Percentiles rank a stretch among this genome's conserved stretches.
Evolutionary conservation across 92 coral and sea anemone genomes (phyloP).

Genomic region (Phymanthus crucifer): DNA sequence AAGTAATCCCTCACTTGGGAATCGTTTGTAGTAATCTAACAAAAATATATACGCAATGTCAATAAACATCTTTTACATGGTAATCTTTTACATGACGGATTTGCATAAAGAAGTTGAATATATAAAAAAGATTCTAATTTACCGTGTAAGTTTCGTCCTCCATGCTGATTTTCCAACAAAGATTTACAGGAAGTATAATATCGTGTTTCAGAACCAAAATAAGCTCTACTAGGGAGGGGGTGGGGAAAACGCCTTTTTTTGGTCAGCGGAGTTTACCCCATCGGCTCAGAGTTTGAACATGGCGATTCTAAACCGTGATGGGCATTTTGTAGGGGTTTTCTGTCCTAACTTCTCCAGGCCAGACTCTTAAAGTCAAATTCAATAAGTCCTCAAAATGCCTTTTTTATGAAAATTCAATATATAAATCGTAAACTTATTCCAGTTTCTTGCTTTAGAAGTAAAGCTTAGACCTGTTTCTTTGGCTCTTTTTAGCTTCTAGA

Average conservation of each 20-base stretch:
- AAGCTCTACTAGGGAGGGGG: background rate
- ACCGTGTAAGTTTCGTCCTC: background rate
- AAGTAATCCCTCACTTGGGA: background rate
- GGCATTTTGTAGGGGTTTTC: background rate
- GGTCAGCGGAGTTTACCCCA: background rate
- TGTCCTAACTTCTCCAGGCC: background rate
- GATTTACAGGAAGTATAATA: background rate
- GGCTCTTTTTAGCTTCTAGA: too few relatives aligned
- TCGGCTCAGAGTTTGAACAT: background rate
- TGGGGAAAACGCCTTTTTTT: background rate
- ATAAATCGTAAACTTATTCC: background rate
- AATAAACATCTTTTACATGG: background rate
- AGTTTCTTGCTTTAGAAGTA: background rate
- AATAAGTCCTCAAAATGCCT: background rate
- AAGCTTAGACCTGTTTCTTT: too few relatives aligned
- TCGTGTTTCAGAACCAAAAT: background rate
- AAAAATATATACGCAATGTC: background rate
- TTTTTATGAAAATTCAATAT: too few relatives aligned
- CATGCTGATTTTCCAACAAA: background rate
- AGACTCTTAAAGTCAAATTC: background rate
- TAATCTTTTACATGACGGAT: too few relatives aligned
- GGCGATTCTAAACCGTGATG: background rate
- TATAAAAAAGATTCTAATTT: too few relatives aligned
- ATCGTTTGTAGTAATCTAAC: background rate
- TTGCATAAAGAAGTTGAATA: too few relatives aligned